Evolutionary conservation across 2,113 vertebrate genomes (phyloP).

Genomic region (Acrocephalus arundinaceus): DNA sequence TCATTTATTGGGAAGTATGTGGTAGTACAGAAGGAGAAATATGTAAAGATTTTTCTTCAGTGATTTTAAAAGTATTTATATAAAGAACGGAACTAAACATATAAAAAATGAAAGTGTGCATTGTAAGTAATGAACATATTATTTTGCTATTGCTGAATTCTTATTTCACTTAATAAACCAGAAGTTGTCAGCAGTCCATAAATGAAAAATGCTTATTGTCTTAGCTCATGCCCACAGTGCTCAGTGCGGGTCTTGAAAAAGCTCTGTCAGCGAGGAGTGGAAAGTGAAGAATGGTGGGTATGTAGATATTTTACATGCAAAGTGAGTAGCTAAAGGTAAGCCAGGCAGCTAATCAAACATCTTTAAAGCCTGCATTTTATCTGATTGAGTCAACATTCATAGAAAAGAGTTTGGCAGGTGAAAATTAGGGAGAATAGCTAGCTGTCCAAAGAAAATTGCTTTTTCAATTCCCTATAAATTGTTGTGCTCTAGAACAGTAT

Average conservation of each 20-base stretch:
- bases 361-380: conserved; percentile 57
- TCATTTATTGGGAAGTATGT: neutral
- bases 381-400: conserved; percentile 52
- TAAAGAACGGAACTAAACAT: neutral
- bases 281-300: neutral
- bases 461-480: conserved; percentile 66
- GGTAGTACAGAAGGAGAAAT: neutral
- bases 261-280: neutral
- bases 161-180: neutral
- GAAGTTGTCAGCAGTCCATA: neutral
- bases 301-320: conserved; percentile 24
- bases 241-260: neutral
- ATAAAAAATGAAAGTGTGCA: neutral
- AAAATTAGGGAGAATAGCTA: conserved; percentile 69
- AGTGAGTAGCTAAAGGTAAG: conserved; percentile 28
- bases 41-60: neutral
- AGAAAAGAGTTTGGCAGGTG: conserved; percentile 55
- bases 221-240: neutral
- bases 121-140: neutral
- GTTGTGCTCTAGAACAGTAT: conserved; percentile 51
- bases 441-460: conserved; percentile 59
- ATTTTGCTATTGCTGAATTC: neutral
- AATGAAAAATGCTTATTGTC: neutral
- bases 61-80: neutral
- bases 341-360: conserved; percentile 55